Evolutionary conservation across 2,888 invertebrate genomes (phyloP).

Genomic region (Eupithecia tripunctaria): DNA sequence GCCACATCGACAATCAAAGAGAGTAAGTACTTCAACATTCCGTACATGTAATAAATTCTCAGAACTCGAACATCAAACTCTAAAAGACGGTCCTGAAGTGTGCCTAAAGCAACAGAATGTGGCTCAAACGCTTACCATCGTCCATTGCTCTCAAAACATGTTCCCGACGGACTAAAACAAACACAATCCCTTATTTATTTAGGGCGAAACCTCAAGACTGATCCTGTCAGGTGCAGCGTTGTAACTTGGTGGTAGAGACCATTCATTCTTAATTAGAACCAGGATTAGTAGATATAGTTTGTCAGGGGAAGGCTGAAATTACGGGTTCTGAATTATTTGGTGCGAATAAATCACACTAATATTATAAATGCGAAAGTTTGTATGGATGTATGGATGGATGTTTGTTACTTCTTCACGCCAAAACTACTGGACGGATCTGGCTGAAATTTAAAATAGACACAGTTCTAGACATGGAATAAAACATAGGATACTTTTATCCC

Average conservation of each 20-base stretch:
- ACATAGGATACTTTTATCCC: no score
- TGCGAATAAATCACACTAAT: no score
- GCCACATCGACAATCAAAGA: no score
- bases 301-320: neutral
- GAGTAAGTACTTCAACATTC: neutral
- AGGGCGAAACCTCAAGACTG: conserved; percentile 24
- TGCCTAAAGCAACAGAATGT: conserved; percentile 9
- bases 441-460: no score
- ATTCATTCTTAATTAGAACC: conserved; percentile 32
- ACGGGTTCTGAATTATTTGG: neutral
- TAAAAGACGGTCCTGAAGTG: conserved; percentile 1
- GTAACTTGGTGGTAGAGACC: conserved; percentile 26
- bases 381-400: no score
- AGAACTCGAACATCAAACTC: conserved; percentile 5
- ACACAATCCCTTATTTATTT: conserved; percentile 30
- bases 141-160: conserved; percentile 23
- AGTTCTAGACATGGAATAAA: no score
- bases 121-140: conserved; percentile 10
- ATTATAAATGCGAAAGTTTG: no score
- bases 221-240: conserved; percentile 31
- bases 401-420: no score
- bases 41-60: neutral
- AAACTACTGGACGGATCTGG: no score
- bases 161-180: conserved; percentile 11
- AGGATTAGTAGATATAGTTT: conserved; percentile 21